phyloP scores from a whole-genome alignment of 2,797 vertebrate genomes.

The Falco rusticolus region DNA sequence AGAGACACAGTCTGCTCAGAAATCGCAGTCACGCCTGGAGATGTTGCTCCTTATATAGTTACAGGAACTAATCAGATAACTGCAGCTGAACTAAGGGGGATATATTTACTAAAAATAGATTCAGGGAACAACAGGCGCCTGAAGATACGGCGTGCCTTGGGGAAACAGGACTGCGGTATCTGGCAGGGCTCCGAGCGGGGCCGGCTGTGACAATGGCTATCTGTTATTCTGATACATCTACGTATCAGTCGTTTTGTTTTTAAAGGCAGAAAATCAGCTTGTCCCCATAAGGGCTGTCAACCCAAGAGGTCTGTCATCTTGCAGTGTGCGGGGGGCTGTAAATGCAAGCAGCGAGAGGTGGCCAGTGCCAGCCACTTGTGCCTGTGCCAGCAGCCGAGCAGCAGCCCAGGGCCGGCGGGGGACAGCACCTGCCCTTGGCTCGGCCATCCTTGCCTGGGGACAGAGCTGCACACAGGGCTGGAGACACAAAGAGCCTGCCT shows the following conservation, averaged over 20 bases:
- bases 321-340: not conserved
- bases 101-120: constrained; percentile 53
- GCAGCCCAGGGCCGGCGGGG: fast-evolving
- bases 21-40: constrained; percentile 30
- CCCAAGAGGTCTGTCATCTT: not conserved
- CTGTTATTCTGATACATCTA: not conserved
- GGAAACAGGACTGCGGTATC: not conserved
- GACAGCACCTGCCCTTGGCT: not conserved
- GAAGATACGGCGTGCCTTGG: not conserved
- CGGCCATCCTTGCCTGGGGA: fast-evolving
- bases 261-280: not conserved
- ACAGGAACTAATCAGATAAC: constrained; percentile 65
- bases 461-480: not conserved
- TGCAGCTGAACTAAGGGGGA: constrained; percentile 39
- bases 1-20: constrained; percentile 10
- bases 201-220: not conserved
- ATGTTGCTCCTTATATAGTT: constrained; percentile 45
- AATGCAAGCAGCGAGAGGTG: not conserved
- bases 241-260: not conserved
- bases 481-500: not conserved
- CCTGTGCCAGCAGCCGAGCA: not conserved
- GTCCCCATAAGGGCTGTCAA: not conserved
- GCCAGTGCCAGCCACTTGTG: not conserved
- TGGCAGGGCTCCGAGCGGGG: not conserved
- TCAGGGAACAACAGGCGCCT: constrained; percentile 35